phyloP scores from a whole-genome alignment of 2,113 vertebrate species.

The Callospermophilus lateralis region DNA sequence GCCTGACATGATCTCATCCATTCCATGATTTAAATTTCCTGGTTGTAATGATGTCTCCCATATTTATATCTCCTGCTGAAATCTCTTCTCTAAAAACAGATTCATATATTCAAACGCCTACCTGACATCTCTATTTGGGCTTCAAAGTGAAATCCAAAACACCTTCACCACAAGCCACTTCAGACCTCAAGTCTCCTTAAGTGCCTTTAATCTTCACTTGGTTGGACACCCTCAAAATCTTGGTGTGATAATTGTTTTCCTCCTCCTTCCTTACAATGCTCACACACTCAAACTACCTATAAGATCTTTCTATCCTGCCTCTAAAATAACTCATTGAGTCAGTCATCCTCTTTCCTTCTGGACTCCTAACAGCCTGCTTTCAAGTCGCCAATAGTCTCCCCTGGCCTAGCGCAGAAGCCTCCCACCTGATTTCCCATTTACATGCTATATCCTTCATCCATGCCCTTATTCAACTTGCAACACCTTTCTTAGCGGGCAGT shows the following conservation, averaged over 20 bases:
- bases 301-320: neutral
- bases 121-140: neutral
- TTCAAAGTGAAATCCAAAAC: neutral
- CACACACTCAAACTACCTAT: neutral
- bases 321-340: neutral
- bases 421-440: neutral
- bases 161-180: neutral
- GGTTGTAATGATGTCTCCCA: neutral
- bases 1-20: constrained; percentile 35
- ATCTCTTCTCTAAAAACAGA: neutral
- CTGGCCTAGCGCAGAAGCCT: neutral
- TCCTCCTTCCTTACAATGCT: neutral
- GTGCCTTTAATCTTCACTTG: neutral
- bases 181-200: neutral
- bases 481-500: neutral
- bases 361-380: too few species aligned
- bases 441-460: neutral
- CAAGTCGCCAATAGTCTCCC: neutral
- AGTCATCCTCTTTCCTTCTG: neutral
- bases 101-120: neutral
- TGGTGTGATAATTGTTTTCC: neutral
- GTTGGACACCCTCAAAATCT: neutral
- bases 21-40: neutral
- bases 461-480: too few species aligned
- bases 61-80: neutral